Conservation (phyloP, 2,888 invertebrate genomes). For the Ormyrus nitidulus region DNA sequence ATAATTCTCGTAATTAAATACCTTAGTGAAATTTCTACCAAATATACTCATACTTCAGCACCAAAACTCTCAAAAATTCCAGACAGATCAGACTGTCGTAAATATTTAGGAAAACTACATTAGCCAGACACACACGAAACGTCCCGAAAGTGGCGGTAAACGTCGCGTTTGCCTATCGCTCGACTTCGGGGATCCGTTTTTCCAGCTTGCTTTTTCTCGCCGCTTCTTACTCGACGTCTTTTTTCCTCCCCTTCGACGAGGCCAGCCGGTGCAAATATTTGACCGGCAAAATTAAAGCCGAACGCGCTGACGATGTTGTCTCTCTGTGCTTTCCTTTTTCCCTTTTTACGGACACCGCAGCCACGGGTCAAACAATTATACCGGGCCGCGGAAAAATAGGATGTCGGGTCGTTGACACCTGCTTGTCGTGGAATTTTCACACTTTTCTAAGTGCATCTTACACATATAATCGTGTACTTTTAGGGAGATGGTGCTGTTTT, state of each 20-base stretch:
- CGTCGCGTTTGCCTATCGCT: constrained; percentile 42
- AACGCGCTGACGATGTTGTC: constrained; percentile 32
- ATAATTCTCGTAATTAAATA: too few species aligned
- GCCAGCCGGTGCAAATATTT: constrained; percentile 45
- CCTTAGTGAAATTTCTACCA: too few species aligned
- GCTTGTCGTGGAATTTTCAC: too few species aligned
- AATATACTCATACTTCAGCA: too few species aligned
- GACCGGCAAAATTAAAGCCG: constrained; percentile 49
- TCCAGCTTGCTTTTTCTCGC: neutral
- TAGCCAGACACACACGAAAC: too few species aligned
- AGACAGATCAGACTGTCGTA: too few species aligned
- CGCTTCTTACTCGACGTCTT: neutral
- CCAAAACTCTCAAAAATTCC: too few species aligned
- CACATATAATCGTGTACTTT: too few species aligned
- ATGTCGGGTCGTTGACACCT: too few species aligned
- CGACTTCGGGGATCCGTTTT: constrained; percentile 24
- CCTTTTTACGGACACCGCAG: neutral
- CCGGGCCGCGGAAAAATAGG: neutral
- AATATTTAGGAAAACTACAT: too few species aligned
- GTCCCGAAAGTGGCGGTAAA: constrained; percentile 30
- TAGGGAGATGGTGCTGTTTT: too few species aligned
- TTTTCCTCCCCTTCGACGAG: neutral
- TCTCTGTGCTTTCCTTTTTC: constrained; percentile 13
- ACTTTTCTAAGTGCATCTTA: too few species aligned
- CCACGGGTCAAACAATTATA: constrained; percentile 3